Conservation (phyloP, 2,113 vertebrate genomes). For the Riparia riparia region DNA sequence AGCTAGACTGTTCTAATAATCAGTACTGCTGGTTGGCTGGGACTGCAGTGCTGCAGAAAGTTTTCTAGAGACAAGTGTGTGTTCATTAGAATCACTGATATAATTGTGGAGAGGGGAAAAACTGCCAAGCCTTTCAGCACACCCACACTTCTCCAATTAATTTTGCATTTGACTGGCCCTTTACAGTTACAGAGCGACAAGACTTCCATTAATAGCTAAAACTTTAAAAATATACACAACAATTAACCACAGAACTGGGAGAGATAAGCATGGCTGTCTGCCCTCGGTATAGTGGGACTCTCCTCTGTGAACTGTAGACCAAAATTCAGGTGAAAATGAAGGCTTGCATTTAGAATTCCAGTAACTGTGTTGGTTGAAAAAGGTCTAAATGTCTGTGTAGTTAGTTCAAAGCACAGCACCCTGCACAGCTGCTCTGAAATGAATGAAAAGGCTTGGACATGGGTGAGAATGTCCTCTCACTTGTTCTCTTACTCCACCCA, state of each 20-base stretch:
- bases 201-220: not conserved
- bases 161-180: conserved; percentile 10
- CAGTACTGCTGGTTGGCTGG: not conserved
- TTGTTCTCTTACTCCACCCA: not conserved
- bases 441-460: not conserved
- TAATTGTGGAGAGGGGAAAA: not conserved
- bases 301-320: not conserved
- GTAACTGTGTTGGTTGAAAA: not conserved
- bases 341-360: not conserved
- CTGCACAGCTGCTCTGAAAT: not conserved
- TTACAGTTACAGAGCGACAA: not conserved
- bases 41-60: not conserved
- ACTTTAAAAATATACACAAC: not conserved
- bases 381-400: not conserved
- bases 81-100: not conserved
- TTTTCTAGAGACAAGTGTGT: not conserved
- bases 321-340: conserved; percentile 2
- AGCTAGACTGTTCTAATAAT: not conserved
- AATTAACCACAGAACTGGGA: not conserved
- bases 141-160: not conserved
- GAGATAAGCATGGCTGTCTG: not conserved
- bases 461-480: not conserved
- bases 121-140: not conserved
- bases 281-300: not conserved
- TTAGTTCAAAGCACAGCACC: not conserved